Percentiles rank a stretch among this genome's conserved stretches.
phyloP scores from a whole-genome alignment of 2,888 invertebrate species.

The Aphidoletes aphidimyza region DNA sequence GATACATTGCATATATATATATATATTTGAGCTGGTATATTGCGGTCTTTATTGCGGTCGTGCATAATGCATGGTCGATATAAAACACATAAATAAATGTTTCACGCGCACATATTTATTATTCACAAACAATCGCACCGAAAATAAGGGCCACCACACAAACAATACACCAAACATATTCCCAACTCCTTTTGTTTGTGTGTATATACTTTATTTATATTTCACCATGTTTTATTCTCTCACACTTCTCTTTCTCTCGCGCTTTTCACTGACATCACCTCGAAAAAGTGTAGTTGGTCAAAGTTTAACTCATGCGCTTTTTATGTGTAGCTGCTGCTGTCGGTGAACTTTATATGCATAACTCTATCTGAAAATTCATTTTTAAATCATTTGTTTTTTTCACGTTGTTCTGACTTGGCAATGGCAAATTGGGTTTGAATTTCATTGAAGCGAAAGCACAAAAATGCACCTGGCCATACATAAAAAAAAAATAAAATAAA shows the following conservation, averaged over 20 bases:
- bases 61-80: not conserved
- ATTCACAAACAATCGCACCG: not conserved
- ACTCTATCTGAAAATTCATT: constrained; percentile 27
- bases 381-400: not conserved
- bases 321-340: not conserved
- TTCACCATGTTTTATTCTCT: constrained; percentile 16
- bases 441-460: not conserved
- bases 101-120: constrained; percentile 19
- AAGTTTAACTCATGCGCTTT: not conserved
- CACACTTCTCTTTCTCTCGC: no score
- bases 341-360: not conserved
- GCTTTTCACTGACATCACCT: not conserved
- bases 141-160: not conserved
- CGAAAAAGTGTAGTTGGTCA: not conserved
- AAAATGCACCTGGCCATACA: not conserved
- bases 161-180: constrained; percentile 33
- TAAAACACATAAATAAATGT: not conserved
- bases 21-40: no score
- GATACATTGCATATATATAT: not conserved
- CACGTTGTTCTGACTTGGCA: not conserved
- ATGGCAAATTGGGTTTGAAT: constrained; percentile 8
- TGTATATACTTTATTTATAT: no score
- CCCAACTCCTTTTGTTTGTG: constrained; percentile 26
- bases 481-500: no score
- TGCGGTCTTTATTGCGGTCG: not conserved